Evolutionary conservation across 1,140 invertebrate genomes (phyloP), one percentile per base, ranked within the genome.

Genomic region (Drosophila navojoa): DNA sequence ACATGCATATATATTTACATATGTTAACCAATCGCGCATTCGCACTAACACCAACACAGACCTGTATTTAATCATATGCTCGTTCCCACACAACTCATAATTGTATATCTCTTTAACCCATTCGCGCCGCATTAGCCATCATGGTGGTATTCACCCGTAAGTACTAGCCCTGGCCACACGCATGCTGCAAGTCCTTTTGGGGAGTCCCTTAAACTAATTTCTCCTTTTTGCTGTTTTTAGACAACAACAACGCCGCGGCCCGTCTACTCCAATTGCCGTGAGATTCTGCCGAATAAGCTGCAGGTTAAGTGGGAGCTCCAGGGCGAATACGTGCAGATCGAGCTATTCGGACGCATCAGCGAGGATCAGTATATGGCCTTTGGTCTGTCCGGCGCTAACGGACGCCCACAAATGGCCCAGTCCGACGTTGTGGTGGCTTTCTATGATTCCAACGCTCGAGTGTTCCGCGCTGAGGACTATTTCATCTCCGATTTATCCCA

Each of bases 91-190:
- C 60, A 66, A 79, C 76, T 86, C 82, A 86, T 87, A 59, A 73
- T 89, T 78, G 79, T 86, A 86, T 79, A 87, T 86, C 72, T 86
- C 76, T 86, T 79, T 86, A 73, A 90, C 67, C 70, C 67, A 78
- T 81, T 64, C 78, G 75, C 84, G 79, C 76, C 74, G 80, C 91
- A 90, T 91, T 81, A 97, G 96, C 96, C 96, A 91, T 94, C 95
- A 84, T 97, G 96, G 96, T 97, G 96, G 96, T 97, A 97, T 93
- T 96, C 96, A 92, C 96, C 96, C 92, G 96, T 97, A 94, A 97
- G 96, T 96, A 94, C 79, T 86, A 86, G 84, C 53, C 66, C 77
- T 69, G 62, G 76, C 54, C 61, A 67, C 76, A 76, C 79, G 82
- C 79, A 79, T 86, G 79, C 54, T 77, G 68, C 42, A 35, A 11